These are phyloP conservation scores for Tapera naevia DNA, from an alignment of 2,797 vertebrate genomes.

Conservation along the genomic window DNA sequence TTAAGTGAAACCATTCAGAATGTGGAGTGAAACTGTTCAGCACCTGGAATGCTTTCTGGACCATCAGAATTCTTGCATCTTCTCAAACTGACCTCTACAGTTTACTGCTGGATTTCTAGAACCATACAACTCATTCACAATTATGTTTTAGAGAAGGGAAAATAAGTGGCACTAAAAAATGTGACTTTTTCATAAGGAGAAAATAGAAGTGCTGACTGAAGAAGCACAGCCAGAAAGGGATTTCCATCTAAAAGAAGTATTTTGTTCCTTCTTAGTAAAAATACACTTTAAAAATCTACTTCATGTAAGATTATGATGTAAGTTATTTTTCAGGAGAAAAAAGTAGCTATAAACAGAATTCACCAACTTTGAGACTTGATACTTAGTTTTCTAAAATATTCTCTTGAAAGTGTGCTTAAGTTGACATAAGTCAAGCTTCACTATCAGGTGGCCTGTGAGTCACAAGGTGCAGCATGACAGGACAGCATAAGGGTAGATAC, in stretches of 20 bases:
- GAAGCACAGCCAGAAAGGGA: background rate
- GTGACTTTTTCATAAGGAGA: background rate
- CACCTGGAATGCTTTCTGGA: background rate
- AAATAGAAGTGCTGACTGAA: background rate
- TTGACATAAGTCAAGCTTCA: background rate
- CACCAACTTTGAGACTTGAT: background rate
- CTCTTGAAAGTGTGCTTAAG: background rate
- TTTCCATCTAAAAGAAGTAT: background rate
- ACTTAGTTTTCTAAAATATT: background rate
- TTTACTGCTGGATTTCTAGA: background rate
- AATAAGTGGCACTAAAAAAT: background rate
- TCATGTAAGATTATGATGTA: background rate
- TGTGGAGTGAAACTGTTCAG: background rate
- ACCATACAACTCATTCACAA: background rate
- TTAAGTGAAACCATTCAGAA: background rate
- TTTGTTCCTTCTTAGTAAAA: background rate
- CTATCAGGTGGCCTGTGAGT: background rate
- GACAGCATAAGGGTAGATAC: accelerated
- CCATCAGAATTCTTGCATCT: background rate
- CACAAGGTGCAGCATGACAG: accelerated
- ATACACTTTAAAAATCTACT: background rate
- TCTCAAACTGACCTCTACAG: background rate
- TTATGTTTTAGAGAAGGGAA: background rate
- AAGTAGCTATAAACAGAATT: background rate
- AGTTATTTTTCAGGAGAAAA: background rate